These are phyloP conservation scores for Melipona bicolor DNA, from an alignment of 2,888 invertebrate genomes.

Conservation along the genomic window DNA sequence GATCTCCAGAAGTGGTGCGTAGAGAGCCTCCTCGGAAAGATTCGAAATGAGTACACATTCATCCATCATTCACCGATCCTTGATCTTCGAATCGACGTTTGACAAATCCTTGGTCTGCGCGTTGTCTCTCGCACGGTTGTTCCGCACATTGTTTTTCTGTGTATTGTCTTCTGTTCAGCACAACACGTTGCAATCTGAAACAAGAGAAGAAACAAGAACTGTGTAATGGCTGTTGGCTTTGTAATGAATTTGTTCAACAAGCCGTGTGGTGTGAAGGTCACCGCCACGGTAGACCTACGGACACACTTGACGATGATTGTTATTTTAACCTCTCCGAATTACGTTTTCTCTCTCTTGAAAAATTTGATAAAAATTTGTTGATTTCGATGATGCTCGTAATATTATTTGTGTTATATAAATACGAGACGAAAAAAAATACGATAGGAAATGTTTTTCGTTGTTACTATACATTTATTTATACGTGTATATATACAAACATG, in stretches of 20 bases:
- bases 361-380: constrained; percentile 10
- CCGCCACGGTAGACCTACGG: background rate
- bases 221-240: background rate
- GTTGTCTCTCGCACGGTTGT: constrained; percentile 18
- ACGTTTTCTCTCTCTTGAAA: background rate
- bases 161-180: constrained; percentile 14
- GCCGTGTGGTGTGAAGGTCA: constrained; percentile 11
- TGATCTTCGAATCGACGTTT: constrained; percentile 24
- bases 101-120: background rate
- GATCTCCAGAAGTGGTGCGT: constrained; percentile 20
- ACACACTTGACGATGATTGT: background rate
- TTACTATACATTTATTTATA: no score
- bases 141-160: background rate
- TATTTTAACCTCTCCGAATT: background rate
- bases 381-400: background rate
- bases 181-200: constrained; percentile 60
- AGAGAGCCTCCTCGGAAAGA: constrained; percentile 9
- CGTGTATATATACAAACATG: background rate
- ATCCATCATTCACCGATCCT: background rate
- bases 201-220: constrained; percentile 19
- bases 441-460: background rate
- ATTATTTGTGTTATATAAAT: background rate
- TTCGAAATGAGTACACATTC: background rate
- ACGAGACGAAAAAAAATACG: background rate
- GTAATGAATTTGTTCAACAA: constrained; percentile 24